A percentile compares a stretch with the other conserved stretches of the same genome.
phyloP scores from a whole-genome alignment of 2,797 vertebrate genomes.

The Xenops minutus region DNA sequence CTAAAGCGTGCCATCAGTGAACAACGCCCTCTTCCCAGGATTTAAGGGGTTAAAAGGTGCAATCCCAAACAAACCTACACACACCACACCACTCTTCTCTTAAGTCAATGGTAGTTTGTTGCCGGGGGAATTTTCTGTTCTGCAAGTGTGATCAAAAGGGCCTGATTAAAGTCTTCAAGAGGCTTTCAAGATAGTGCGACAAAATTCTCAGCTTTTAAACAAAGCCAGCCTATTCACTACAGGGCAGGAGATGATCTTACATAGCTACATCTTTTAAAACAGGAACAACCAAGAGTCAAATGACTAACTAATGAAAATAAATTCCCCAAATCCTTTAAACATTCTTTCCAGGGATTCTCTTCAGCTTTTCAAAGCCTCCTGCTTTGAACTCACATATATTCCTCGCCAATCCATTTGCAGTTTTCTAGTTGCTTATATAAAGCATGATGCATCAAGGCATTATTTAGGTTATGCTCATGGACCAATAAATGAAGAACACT shows the following conservation, averaged over 20 bases:
- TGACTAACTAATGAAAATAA: background rate
- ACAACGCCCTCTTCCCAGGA: background rate
- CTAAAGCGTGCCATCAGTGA: too few species aligned
- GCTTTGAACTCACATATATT: background rate
- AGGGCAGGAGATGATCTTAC: background rate
- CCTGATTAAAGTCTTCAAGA: background rate
- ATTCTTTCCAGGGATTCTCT: background rate
- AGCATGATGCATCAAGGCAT: background rate
- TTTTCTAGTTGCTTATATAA: background rate
- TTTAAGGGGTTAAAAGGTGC: background rate
- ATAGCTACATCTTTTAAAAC: background rate
- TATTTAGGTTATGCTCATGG: background rate
- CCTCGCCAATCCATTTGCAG: background rate
- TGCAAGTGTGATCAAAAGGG: slow-evolving; percentile 44
- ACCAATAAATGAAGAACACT: background rate
- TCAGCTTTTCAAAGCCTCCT: background rate
- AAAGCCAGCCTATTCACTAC: background rate
- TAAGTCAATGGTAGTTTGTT: background rate
- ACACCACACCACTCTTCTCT: background rate
- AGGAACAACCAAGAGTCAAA: background rate
- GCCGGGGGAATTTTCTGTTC: background rate
- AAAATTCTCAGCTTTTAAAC: slow-evolving; percentile 30
- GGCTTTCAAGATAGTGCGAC: background rate
- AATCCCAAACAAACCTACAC: background rate
- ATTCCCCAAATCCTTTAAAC: background rate